phyloP scores from a whole-genome alignment of 2,888 invertebrate genomes.

The Thecocarcelia acutangulata region DNA sequence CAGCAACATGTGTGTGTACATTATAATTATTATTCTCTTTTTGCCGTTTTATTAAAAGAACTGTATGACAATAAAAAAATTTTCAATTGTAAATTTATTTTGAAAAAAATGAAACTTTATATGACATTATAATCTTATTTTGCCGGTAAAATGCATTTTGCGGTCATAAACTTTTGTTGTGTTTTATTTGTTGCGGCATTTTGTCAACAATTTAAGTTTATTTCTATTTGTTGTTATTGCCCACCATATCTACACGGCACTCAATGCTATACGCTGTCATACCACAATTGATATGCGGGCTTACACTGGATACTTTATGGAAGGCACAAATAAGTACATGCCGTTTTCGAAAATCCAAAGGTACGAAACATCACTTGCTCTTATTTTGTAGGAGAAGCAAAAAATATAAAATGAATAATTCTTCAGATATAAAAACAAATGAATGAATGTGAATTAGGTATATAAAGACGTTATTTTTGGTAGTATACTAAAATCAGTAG shows the following conservation, averaged over 20 bases:
- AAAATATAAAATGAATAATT: too few species aligned
- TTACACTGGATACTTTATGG: neutral
- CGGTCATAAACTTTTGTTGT: conserved; percentile 70
- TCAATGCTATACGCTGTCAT: conserved; percentile 46
- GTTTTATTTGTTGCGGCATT: conserved; percentile 70
- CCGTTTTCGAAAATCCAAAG: too few species aligned
- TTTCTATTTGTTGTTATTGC: conserved; percentile 27
- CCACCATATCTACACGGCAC: conserved; percentile 27
- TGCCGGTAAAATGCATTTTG: conserved; percentile 66
- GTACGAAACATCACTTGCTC: too few species aligned
- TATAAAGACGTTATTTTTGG: too few species aligned
- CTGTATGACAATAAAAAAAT: conserved; percentile 1
- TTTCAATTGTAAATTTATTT: conserved; percentile 13
- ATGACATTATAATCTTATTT: conserved; percentile 60
- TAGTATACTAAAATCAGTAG: too few species aligned
- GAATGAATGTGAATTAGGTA: too few species aligned
- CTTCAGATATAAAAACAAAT: too few species aligned
- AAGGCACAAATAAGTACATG: neutral
- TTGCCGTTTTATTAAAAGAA: neutral
- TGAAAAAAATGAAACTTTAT: conserved; percentile 41
- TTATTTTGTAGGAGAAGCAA: too few species aligned
- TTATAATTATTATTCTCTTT: conserved; percentile 5
- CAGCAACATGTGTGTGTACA: conserved; percentile 27
- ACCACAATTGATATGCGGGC: neutral
- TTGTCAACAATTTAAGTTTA: conserved; percentile 66